Evolutionary conservation across 2,113 vertebrate species (phyloP).

Genomic region (Mesitornis unicolor): DNA sequence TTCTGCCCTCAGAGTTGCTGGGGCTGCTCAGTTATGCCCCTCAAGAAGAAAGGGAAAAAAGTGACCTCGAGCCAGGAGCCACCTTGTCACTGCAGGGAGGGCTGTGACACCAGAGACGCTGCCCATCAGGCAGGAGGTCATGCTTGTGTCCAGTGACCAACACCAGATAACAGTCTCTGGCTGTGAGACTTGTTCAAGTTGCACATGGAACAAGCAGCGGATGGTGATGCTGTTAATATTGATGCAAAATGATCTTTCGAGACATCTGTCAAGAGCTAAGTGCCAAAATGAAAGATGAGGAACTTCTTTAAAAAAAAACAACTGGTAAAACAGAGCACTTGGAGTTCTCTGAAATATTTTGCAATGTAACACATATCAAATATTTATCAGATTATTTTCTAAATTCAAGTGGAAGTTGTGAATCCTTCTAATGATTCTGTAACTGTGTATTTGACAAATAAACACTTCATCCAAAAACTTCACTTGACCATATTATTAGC

Average conservation of each 20-base stretch:
- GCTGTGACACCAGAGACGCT: background rate
- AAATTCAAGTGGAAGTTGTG: conserved; percentile 2
- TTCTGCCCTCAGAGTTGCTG: background rate
- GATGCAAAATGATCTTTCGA: background rate
- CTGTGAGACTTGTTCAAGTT: background rate
- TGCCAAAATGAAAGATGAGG: background rate
- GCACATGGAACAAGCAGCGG: background rate
- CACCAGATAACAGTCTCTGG: background rate
- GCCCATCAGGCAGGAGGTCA: background rate
- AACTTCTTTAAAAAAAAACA: background rate
- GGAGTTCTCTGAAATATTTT: background rate
- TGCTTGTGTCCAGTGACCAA: rapidly evolving
- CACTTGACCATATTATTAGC: background rate
- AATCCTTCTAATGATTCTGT: background rate
- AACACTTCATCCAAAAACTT: conserved; percentile 13
- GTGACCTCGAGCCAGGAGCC: background rate
- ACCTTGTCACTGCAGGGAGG: background rate
- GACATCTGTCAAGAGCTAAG: background rate
- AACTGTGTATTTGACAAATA: conserved; percentile 11
- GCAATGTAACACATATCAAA: background rate
- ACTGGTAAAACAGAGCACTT: background rate
- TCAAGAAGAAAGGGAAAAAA: background rate
- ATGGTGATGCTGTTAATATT: background rate
- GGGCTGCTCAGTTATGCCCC: background rate
- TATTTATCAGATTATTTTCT: conserved; percentile 30